Base-by-base conservation (phyloP, 2,113 vertebrate species). In the Lepus americanus region DNA sequence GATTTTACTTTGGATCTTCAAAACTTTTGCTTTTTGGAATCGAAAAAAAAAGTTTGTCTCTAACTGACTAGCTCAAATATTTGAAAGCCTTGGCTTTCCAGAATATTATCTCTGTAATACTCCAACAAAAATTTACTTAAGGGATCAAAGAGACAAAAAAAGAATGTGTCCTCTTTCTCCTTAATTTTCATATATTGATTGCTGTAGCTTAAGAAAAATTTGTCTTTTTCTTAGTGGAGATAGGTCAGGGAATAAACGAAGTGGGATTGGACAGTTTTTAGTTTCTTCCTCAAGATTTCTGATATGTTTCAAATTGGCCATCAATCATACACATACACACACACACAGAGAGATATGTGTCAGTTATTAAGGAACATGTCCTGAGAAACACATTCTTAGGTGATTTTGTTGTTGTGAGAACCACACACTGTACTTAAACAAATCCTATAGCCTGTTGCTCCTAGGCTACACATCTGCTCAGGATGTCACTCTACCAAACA, bases 241-340 rank as follows among this genome's bases (percentile, higher is more conserved):
- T 55, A 86, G 0, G 1, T 86, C 85, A 79, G 53, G 27, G 3
- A 10, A 59, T 59, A 59, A 59, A 59, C 14, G 1, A 59, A 59
- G 55, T 59, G 55, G 17, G 55, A 5, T 59, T 59, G 12, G 13
- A 59, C 55, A 59, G 55, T 59, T 95, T 92, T 82, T n/a, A 85
- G 7, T 78, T 96, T 90, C 22, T 94, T 25, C 63, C 14, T 95
- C 39, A 84, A 49, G 39, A 87, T 78, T 85, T 92, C 12, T 59
- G 94, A 20, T 53, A 72, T 33, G 88, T 92, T n/a, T 86, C 13
- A 95, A 63, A 70, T 27, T 82, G 25, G 9, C 11, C 89, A 17
- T 73, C 67, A 59, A 59, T 59, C 55, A 59, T 59, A 59, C 12
- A 59, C 55, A 59, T 11, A 59, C 14, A 59, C 55, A 59, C 55